Evolutionary conservation across 37 sponge, comb jelly and placozoan species (phyloP), one percentile per base, ranked within the genome.

Genomic region (Petrosia ficiformis): DNA sequence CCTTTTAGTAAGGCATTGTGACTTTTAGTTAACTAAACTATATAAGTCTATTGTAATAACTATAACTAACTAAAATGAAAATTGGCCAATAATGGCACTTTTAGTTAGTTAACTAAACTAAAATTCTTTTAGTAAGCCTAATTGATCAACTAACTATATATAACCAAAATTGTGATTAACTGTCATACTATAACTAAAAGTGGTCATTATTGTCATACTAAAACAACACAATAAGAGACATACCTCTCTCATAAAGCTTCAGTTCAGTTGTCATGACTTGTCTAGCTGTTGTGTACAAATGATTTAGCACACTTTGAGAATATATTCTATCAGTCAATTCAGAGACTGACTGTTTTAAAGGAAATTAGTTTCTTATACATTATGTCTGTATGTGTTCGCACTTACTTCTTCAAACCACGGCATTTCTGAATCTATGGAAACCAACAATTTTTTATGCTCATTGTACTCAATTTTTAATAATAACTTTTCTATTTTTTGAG

Each of bases 211-310:
- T n/a, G n/a, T n/a, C n/a, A n/a, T n/a, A n/a, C n/a, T n/a, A n/a
- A n/a, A n/a, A n/a, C n/a, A n/a, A n/a, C n/a, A n/a, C n/a, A n/a
- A n/a, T n/a, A n/a, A n/a, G n/a, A n/a, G n/a, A n/a, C 48, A 31
- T 65, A 91, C 92, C 65, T 74, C 82, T 48, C 52, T 86, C 83
- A 74, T 86, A 91, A 25, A 91, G 35, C 30, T 74, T 52, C 38
- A 82, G 65, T 74, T 91, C 92, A 5, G 24, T 40, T 10, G 74
- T 63, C 79, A 91, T 78, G 14, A 91, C 44, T 30, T 79, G 67
- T 0, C 42, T 56, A 14, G 74, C 92, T 2, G 75, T 48, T 5
- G 29, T 24, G 33, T 11, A 19, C 42, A 90, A 41, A 57, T 90
- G 86, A 24, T 65, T 32, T 21, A 90, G 39, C 34, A 73, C 82